These are phyloP conservation scores for Cettia cetti DNA, from an alignment of 2,113 vertebrate species.

Conservation along the genomic window DNA sequence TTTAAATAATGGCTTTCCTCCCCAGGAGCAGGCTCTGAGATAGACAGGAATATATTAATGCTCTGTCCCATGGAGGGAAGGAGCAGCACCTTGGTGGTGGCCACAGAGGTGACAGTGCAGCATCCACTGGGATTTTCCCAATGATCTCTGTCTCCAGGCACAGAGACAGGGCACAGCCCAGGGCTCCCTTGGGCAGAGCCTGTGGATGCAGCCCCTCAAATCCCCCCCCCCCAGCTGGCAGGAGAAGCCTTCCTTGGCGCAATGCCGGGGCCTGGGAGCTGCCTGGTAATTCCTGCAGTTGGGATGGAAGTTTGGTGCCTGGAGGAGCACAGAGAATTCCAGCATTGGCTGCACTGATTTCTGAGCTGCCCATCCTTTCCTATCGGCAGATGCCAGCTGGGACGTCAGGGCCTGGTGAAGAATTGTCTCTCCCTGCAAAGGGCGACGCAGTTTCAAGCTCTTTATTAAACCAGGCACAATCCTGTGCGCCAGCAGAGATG, in stretches of 20 bases:
- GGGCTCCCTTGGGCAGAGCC: background rate
- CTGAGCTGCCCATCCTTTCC: background rate
- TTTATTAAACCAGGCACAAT: background rate
- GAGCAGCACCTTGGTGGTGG: background rate
- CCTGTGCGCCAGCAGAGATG: background rate
- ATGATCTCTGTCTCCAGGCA: accelerated
- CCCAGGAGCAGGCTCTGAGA: background rate
- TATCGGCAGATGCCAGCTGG: background rate
- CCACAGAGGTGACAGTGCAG: accelerated
- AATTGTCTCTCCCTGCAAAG: background rate
- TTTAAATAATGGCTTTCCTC: slow-evolving; percentile 32
- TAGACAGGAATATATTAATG: background rate
- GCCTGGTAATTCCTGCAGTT: accelerated
- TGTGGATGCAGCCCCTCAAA: background rate
- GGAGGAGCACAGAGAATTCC: background rate
- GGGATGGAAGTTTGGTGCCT: background rate
- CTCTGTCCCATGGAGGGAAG: accelerated
- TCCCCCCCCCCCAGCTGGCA: background rate
- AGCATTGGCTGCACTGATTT: background rate
- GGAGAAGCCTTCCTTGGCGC: accelerated
- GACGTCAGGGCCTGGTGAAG: background rate
- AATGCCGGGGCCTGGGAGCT: background rate
- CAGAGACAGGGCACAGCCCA: accelerated
- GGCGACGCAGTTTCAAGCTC: background rate
- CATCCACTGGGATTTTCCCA: background rate